Conservation (phyloP, 1,140 invertebrate genomes). For the Watersipora subatra region DNA sequence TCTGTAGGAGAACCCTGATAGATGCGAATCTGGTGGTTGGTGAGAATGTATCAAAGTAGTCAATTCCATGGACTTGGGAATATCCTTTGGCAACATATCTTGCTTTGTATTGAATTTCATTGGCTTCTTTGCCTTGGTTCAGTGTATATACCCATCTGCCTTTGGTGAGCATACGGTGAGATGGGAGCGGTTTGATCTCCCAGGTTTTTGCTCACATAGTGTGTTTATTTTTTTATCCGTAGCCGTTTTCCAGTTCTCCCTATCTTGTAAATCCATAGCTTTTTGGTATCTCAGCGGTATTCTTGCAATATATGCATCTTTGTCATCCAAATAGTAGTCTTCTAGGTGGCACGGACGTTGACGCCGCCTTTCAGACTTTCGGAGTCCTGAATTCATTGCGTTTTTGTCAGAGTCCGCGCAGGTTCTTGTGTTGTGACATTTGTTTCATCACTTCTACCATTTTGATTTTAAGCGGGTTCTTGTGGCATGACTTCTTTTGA, state of each 20-base stretch:
- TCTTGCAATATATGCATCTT: no score
- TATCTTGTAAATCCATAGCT: constrained; percentile 22
- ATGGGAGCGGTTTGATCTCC: constrained; percentile 24
- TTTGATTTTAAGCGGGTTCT: no score
- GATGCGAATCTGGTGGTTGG: constrained; percentile 19
- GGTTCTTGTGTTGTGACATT: no score
- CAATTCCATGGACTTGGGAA: constrained; percentile 15
- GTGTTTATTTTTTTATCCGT: constrained; percentile 30
- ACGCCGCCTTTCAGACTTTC: not conserved
- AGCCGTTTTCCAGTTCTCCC: constrained; percentile 27
- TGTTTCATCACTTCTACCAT: no score
- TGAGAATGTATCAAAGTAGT: constrained; percentile 19
- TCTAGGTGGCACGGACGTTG: not conserved
- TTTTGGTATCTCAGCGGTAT: constrained; percentile 20
- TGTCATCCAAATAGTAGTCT: not conserved
- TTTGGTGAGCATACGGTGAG: constrained; percentile 25
- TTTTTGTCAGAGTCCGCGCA: not conserved
- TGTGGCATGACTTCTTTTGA: no score
- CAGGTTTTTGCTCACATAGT: constrained; percentile 36
- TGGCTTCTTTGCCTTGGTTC: constrained; percentile 5
- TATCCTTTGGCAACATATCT: constrained; percentile 37
- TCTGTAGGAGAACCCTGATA: no score
- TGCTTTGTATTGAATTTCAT: constrained; percentile 25
- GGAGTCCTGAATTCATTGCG: not conserved
- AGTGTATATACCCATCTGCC: constrained; percentile 32